These are phyloP conservation scores for Drosophila asahinai DNA, from an alignment of 1,140 invertebrate genomes.

Conservation along the genomic window DNA sequence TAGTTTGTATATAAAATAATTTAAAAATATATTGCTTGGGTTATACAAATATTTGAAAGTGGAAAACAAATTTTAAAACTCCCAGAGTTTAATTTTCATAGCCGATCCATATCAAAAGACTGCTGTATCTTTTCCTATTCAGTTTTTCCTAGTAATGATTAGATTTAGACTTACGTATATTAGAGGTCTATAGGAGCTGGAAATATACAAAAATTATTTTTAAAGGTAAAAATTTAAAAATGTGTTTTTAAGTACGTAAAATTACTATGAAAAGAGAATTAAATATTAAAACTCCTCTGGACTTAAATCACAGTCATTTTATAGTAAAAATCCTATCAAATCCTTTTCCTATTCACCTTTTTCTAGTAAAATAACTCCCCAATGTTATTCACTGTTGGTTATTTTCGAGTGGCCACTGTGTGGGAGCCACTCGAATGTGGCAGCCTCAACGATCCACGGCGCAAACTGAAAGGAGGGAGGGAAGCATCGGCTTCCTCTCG, in stretches of 20 bases:
- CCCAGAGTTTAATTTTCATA: too few species aligned
- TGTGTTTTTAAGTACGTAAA: too few species aligned
- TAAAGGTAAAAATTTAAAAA: too few species aligned
- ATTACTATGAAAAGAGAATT: too few species aligned
- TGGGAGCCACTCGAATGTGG: conserved; percentile 39
- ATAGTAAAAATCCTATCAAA: too few species aligned
- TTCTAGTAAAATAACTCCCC: background rate
- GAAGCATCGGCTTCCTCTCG: conserved; percentile 50
- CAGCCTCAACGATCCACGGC: conserved; percentile 24
- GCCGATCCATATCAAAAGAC: too few species aligned
- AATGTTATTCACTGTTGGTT: background rate
- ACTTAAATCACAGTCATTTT: too few species aligned
- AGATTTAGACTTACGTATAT: too few species aligned
- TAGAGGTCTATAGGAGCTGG: too few species aligned
- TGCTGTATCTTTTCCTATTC: background rate
- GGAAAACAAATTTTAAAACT: background rate
- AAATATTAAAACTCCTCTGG: too few species aligned
- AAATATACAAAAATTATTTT: too few species aligned
- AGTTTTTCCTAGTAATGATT: background rate
- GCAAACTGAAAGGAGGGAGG: conserved; percentile 8
- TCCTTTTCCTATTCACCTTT: background rate
- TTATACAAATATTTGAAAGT: background rate
- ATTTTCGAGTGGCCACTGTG: conserved; percentile 50
- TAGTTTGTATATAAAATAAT: background rate
- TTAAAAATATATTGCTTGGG: too few species aligned